A percentile compares a stretch with the other conserved stretches of the same genome.
These are phyloP conservation scores for Myzus persicae DNA, from an alignment of 1,140 invertebrate species.

Conservation along the genomic window DNA sequence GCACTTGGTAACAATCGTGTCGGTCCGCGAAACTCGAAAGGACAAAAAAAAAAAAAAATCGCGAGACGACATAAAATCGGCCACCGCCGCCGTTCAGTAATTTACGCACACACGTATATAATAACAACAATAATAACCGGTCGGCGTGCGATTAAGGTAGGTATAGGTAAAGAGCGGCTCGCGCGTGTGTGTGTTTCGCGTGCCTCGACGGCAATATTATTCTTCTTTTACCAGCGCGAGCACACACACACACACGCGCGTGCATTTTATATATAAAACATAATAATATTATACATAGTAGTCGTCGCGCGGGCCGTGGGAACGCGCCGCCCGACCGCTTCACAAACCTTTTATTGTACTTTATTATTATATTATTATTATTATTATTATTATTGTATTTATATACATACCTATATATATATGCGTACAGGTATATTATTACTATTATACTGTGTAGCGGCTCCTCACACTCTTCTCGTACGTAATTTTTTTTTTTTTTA, in stretches of 20 bases:
- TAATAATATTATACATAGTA: neutral
- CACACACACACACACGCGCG: neutral
- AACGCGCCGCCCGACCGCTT: slow-evolving; percentile 45
- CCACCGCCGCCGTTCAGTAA: neutral
- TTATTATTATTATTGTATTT: neutral
- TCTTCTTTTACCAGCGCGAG: neutral
- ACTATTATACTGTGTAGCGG: neutral
- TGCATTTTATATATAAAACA: neutral
- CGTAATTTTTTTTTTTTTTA: neutral
- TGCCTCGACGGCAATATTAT: slow-evolving; percentile 6
- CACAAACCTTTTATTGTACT: slow-evolving; percentile 48
- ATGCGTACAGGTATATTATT: slow-evolving; percentile 15
- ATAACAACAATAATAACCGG: neutral
- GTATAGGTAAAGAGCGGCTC: neutral
- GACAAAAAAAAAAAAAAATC: neutral
- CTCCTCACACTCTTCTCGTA: neutral
- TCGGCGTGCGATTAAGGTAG: neutral
- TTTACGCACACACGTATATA: neutral
- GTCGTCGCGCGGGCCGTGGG: slow-evolving; percentile 37
- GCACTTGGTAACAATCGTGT: neutral
- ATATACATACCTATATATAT: neutral
- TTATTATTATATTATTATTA: slow-evolving; percentile 23
- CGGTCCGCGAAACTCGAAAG: no score
- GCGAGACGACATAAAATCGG: neutral
- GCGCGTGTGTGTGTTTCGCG: slow-evolving; percentile 18